These are phyloP conservation scores for Phaethon lepturus DNA, from an alignment of 2,113 vertebrate genomes.

Conservation along the genomic window DNA sequence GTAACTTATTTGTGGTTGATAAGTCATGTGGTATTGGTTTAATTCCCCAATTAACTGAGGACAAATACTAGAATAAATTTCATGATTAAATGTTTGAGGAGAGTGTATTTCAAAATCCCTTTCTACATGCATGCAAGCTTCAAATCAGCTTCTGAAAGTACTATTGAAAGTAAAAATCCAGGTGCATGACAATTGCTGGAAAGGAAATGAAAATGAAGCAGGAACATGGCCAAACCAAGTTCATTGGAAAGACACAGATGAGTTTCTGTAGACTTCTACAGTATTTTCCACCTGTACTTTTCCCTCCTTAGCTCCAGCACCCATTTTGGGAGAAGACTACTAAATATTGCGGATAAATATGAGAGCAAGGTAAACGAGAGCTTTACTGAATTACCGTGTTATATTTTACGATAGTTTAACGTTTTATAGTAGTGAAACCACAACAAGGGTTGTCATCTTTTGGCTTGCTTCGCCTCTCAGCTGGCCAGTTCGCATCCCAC, in stretches of 20 bases:
- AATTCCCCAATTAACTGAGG: not conserved
- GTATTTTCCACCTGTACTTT: not conserved
- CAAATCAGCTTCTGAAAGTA: not conserved
- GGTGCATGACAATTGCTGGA: not conserved
- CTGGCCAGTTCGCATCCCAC: not conserved
- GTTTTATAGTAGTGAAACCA: not conserved
- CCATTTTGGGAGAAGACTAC: not conserved
- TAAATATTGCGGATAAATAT: not conserved
- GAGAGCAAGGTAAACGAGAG: not conserved
- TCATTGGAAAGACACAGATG: not conserved
- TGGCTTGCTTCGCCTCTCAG: not conserved
- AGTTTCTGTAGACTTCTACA: not conserved
- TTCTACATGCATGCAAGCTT: not conserved
- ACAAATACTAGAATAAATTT: not conserved
- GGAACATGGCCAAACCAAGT: not conserved
- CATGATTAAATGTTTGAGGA: not conserved
- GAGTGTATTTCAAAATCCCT: not conserved
- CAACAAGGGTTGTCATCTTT: not conserved
- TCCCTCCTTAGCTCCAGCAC: not conserved
- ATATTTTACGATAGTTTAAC: not conserved
- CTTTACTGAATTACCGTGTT: not conserved
- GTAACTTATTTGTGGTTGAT: not conserved
- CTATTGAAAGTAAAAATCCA: not conserved
- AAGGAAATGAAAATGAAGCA: not conserved
- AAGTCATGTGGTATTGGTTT: not conserved